Conservation (phyloP, 2,113 vertebrate species). For the Nibea albiflora region DNA sequence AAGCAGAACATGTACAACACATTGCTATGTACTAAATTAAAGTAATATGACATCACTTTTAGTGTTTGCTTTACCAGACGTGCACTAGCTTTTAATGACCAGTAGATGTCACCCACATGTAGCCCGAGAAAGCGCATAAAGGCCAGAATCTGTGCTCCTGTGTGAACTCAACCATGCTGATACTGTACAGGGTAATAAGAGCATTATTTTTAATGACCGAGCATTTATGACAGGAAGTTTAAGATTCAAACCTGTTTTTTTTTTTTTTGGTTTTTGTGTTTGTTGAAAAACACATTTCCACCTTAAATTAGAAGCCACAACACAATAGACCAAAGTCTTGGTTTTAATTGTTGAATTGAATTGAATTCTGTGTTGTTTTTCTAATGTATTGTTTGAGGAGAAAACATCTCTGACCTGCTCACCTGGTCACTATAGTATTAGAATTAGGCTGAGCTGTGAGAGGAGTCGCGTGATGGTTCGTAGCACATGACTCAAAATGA, state of each 20-base stretch:
- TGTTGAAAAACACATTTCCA: background rate
- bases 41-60: background rate
- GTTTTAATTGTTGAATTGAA: background rate
- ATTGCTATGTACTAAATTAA: background rate
- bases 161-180: constrained; percentile 4
- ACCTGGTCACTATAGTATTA: background rate
- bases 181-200: background rate
- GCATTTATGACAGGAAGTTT: background rate
- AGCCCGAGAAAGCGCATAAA: background rate
- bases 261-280: too few relatives aligned
- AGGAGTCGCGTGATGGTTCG: background rate
- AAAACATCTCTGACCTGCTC: background rate
- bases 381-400: too few relatives aligned
- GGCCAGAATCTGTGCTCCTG: background rate
- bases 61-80: background rate
- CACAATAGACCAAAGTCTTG: background rate
- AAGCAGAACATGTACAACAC: background rate
- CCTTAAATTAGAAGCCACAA: background rate
- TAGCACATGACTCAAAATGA: background rate
- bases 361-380: too few relatives aligned
- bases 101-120: constrained; percentile 66
- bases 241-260: background rate
- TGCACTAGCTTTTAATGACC: constrained; percentile 51
- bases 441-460: background rate
- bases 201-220: background rate